Percentiles rank a stretch among this genome's conserved stretches.
Conservation (phyloP, 2,797 vertebrate species). For the Semotilus atromaculatus region DNA sequence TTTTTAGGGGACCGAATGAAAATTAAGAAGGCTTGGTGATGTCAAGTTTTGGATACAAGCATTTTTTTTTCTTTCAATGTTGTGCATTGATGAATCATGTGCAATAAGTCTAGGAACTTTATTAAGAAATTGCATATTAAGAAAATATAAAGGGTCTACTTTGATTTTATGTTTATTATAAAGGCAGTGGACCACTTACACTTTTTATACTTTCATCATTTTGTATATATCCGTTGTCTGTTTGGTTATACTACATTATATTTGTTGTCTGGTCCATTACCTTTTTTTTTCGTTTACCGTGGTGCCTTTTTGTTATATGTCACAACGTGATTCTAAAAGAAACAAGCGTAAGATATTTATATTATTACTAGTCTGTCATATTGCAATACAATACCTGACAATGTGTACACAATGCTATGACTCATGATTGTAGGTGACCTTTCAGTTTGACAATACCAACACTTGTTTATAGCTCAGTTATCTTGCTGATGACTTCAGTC, state of each 20-base stretch:
- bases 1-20: background rate
- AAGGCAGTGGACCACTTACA: background rate
- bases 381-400: background rate
- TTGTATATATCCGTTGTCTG: background rate
- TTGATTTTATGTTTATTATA: background rate
- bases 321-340: background rate
- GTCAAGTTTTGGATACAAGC: background rate
- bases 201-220: background rate
- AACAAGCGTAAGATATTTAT: background rate
- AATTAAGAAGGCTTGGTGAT: background rate
- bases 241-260: background rate
- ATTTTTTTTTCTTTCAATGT: background rate
- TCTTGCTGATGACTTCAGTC: background rate
- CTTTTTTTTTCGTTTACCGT: fast-evolving
- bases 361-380: background rate
- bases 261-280: background rate
- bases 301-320: background rate
- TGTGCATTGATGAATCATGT: background rate
- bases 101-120: background rate
- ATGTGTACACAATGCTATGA: background rate
- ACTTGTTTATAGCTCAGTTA: background rate
- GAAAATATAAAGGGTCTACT: background rate
- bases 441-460: slow-evolving; percentile 1
- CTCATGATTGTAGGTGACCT: background rate
- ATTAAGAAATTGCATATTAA: background rate